Conservation (phyloP, 2,888 invertebrate genomes). For the Crocallis elinguaria region DNA sequence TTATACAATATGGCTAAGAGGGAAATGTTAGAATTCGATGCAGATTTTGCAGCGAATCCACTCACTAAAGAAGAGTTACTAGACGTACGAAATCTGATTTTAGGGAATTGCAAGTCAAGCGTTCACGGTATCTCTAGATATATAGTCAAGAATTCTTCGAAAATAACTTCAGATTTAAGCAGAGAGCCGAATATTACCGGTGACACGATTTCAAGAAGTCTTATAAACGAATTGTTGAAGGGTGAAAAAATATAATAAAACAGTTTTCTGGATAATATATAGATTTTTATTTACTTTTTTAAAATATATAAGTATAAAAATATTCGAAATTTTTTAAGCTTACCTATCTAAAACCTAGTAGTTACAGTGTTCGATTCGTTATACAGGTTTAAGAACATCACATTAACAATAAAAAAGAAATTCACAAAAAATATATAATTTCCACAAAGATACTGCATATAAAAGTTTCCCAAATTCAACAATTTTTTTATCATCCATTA, state of each 20-base stretch:
- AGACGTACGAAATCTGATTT: slow-evolving; percentile 66
- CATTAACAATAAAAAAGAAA: no score
- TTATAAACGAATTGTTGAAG: slow-evolving; percentile 54
- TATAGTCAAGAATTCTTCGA: slow-evolving; percentile 42
- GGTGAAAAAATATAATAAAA: slow-evolving; percentile 39
- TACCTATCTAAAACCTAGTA: no score
- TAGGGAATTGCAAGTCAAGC: slow-evolving; percentile 59
- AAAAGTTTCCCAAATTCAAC: no score
- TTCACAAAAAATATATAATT: no score
- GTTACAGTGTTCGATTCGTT: no score
- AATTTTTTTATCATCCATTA: no score
- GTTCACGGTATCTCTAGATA: slow-evolving; percentile 61
- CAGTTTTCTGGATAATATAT: slow-evolving; percentile 36
- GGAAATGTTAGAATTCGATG: slow-evolving; percentile 48
- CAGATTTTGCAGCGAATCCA: slow-evolving; percentile 49
- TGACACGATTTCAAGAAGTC: slow-evolving; percentile 53
- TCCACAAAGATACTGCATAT: no score
- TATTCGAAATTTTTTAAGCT: no score
- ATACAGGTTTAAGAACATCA: no score
- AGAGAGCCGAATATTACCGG: no score
- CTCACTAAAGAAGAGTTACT: slow-evolving; percentile 63
- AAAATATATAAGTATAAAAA: no score
- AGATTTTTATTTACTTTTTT: slow-evolving; percentile 36
- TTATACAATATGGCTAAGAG: slow-evolving; percentile 68
- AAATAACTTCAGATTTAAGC: slow-evolving; percentile 14